Evolutionary conservation across 2,113 vertebrate genomes (phyloP), one percentile per base, ranked within the genome.

Genomic region (Solea solea): DNA sequence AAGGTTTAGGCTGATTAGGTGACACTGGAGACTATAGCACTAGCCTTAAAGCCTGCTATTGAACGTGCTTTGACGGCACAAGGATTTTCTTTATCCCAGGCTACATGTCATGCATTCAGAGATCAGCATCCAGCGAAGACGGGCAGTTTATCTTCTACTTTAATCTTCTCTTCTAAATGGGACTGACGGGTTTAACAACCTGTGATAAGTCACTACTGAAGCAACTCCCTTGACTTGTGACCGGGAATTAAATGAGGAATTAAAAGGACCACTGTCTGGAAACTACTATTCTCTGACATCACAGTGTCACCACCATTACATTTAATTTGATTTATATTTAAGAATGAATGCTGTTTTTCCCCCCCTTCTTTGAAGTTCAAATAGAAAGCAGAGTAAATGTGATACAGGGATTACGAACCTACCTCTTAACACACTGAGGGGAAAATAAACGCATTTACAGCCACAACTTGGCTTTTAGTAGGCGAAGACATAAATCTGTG

Each of bases 131-230:
- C 21, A 14, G 14, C 27, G 16, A 69, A 41, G 5, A 45, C 3
- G 0, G 51, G 71, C 40, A 39, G 54, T n/a, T 21, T 21, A 21
- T 21, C 34, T 28, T 49, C n/a, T 5, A 40, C 72, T 76, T 74
- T 16, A 81, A 21, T 72, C 69, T 49, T 42, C 28, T 59, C 69
- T 55, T 14, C 58, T 61, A 7, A 69, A 21, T 8, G 10, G 2
- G 11, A 21, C 34, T 69, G 74, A 73, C 60, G 8, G 27, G 51
- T 72, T 74, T 81, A 75, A 81, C 5, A 44, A 46, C 54, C 67
- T 74, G 68, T 59, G 53, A 75, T 81, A 63, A 83, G 54, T 88
- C 66, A 86, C 75, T 45, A 86, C 75, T 45, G 60, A 62, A 28
- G 46, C 59, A n/a, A 80, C 25, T 65, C 51, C 69, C 53, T 52